Conservation (phyloP, 2,888 invertebrate genomes). For the Flabesymbios commensalis region DNA sequence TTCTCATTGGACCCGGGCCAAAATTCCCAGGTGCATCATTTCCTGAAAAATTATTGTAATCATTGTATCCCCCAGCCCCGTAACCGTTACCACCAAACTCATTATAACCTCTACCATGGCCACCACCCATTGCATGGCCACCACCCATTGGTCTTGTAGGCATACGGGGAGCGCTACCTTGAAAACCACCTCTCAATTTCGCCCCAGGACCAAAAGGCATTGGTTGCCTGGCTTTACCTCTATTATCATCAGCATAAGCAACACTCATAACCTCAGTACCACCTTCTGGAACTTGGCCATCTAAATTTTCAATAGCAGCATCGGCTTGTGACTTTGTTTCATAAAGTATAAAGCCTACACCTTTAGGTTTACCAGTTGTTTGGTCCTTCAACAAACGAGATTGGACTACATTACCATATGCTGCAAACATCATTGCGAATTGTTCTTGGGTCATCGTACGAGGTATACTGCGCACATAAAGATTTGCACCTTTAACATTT, state of each 20-base stretch:
- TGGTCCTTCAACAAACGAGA: slow-evolving; percentile 88
- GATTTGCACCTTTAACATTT: slow-evolving; percentile 89
- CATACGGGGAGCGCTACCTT: background rate
- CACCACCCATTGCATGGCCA: background rate
- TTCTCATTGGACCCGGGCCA: slow-evolving; percentile 23
- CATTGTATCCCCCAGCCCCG: background rate
- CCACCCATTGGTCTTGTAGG: background rate
- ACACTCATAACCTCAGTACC: slow-evolving; percentile 71
- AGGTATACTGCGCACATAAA: slow-evolving; percentile 90
- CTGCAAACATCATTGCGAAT: slow-evolving; percentile 81
- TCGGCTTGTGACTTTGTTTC: slow-evolving; percentile 66
- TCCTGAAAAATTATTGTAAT: no score
- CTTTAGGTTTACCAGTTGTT: slow-evolving; percentile 82
- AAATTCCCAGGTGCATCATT: slow-evolving; percentile 14
- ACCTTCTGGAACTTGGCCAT: slow-evolving; percentile 23
- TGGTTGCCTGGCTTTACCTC: slow-evolving; percentile 28
- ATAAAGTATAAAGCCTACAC: slow-evolving; percentile 82
- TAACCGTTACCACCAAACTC: background rate
- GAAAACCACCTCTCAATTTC: background rate
- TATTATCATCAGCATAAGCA: slow-evolving; percentile 81
- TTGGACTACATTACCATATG: slow-evolving; percentile 89
- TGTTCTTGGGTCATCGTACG: slow-evolving; percentile 70
- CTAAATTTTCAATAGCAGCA: slow-evolving; percentile 16
- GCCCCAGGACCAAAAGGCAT: no score
- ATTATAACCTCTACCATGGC: background rate